Percentiles rank a stretch among this genome's conserved stretches.
These are phyloP conservation scores for Mycalesis mineus DNA, from an alignment of 2,888 invertebrate species.

Conservation along the genomic window DNA sequence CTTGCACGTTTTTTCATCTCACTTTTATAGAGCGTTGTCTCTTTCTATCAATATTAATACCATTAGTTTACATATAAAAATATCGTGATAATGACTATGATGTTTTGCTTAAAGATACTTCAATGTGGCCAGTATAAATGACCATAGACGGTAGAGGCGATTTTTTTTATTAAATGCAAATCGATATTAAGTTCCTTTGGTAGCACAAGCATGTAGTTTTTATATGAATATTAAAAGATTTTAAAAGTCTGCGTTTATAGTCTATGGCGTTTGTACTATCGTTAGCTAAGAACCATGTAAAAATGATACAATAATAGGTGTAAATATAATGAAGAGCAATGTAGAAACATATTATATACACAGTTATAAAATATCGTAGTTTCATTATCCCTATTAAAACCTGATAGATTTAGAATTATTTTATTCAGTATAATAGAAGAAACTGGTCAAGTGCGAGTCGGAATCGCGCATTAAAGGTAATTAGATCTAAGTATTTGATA, in stretches of 20 bases:
- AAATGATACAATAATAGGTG: conserved; percentile 22
- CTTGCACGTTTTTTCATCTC: neutral
- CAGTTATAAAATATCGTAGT: conserved; percentile 34
- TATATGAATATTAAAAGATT: conserved; percentile 16
- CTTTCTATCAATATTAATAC: neutral
- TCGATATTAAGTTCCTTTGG: conserved; percentile 21
- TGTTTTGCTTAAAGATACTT: conserved; percentile 10
- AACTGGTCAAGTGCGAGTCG: too few species aligned
- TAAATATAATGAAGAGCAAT: conserved; percentile 31
- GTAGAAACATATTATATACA: conserved; percentile 39
- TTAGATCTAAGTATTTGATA: too few species aligned
- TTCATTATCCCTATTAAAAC: neutral
- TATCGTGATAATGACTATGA: neutral
- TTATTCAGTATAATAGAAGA: too few species aligned
- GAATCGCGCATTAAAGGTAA: too few species aligned
- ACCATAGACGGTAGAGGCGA: conserved; percentile 17
- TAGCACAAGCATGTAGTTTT: conserved; percentile 22
- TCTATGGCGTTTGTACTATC: conserved; percentile 15
- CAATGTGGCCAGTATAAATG: conserved; percentile 6
- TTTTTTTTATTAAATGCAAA: conserved; percentile 18
- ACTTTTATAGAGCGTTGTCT: neutral
- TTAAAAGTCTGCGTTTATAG: conserved; percentile 2
- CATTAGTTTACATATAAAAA: conserved; percentile 4
- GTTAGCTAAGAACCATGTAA: conserved; percentile 20
- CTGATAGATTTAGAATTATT: too few species aligned